Percentiles rank a stretch among this genome's conserved stretches.
phyloP scores from a whole-genome alignment of 2,888 invertebrate species.

The Tenthredo livida region DNA sequence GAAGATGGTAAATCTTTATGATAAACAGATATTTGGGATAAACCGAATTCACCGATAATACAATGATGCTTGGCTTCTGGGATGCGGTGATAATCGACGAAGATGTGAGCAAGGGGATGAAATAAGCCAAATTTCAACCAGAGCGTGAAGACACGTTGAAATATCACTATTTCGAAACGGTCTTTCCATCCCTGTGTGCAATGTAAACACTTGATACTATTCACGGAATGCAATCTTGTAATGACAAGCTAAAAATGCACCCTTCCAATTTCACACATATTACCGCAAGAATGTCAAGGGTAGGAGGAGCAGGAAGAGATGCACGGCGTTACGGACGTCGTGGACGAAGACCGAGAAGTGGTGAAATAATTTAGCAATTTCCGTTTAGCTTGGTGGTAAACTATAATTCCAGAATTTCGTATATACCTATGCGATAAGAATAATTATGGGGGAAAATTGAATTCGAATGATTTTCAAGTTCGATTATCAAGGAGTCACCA shows the following conservation, averaged over 20 bases:
- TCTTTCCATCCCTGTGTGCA: not conserved
- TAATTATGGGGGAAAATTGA: not conserved
- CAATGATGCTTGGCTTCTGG: not conserved
- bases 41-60: not conserved
- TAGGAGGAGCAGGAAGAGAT: constrained; percentile 49
- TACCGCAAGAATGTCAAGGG: constrained; percentile 66
- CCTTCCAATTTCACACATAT: constrained; percentile 70
- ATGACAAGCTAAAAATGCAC: constrained; percentile 70
- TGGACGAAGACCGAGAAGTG: constrained; percentile 58
- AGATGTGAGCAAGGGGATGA: not conserved
- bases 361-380: constrained; percentile 64
- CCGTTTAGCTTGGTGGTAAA: constrained; percentile 47
- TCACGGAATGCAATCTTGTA: constrained; percentile 69
- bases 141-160: not conserved
- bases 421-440: not conserved
- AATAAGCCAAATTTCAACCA: not conserved
- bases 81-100: not conserved
- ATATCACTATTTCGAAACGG: not conserved
- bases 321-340: constrained; percentile 47
- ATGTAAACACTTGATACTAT: constrained; percentile 54
- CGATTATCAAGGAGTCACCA: not conserved
- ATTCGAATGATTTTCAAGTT: not conserved
- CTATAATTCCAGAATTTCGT: not conserved
- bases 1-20: not conserved
- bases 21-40: not conserved